phyloP scores from a whole-genome alignment of 2,113 vertebrate genomes.

The Acinonyx jubatus region DNA sequence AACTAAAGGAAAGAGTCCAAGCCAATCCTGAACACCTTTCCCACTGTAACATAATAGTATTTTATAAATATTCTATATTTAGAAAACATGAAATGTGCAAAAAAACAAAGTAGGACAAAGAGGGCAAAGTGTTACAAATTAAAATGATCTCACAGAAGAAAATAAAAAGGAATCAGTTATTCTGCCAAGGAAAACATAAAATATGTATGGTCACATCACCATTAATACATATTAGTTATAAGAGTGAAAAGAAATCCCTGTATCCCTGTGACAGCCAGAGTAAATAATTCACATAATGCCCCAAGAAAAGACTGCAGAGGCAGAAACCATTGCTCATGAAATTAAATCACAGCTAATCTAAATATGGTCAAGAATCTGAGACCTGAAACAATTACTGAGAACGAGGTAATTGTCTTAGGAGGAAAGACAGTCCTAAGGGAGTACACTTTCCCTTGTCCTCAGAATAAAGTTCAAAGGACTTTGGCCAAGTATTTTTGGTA shows the following conservation, averaged over 20 bases:
- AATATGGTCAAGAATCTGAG: not conserved
- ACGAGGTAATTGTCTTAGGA: constrained; percentile 5
- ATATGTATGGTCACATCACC: constrained; percentile 43
- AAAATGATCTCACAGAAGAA: constrained; percentile 10
- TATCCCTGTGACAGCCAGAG: not conserved
- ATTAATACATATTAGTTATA: constrained; percentile 12
- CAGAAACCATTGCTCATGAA: not conserved
- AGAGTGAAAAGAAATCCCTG: not conserved
- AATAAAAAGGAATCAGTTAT: constrained; percentile 32
- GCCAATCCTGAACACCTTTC: constrained; percentile 38
- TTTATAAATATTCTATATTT: constrained; percentile 43
- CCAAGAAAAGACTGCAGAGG: constrained; percentile 1
- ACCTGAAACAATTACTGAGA: not conserved
- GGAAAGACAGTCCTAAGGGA: not conserved
- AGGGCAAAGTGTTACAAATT: constrained; percentile 5
- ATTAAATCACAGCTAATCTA: constrained; percentile 36
- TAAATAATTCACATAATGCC: constrained; percentile 63
- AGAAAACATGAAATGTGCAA: constrained; percentile 40
- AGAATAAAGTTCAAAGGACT: not conserved
- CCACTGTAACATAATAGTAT: not conserved
- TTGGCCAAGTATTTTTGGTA: not conserved
- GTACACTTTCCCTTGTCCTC: not conserved
- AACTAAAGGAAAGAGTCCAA: not conserved
- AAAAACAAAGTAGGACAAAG: not conserved
- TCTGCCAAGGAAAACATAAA: constrained; percentile 42